Base-by-base conservation (phyloP, 2,888 invertebrate genomes). In the Labia minor region DNA sequence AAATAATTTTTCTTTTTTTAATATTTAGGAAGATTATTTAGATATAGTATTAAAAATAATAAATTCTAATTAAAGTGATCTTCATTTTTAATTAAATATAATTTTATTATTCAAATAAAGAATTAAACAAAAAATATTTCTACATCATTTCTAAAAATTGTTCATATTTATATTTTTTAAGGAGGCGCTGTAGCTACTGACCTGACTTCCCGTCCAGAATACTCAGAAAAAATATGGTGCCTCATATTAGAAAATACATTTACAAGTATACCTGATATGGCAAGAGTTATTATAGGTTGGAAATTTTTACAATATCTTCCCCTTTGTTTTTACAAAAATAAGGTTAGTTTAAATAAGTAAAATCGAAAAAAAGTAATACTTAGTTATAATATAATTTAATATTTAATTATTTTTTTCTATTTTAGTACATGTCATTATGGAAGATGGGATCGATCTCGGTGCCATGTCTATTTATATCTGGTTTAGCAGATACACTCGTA, bases 121-220 rank as follows among this genome's bases (percentile, higher is more conserved):
- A n/a, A n/a, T n/a, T n/a, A n/a, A n/a, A n/a, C n/a, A n/a, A n/a
- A n/a, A n/a, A n/a, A n/a, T n/a, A n/a, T n/a, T n/a, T n/a, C n/a
- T n/a, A n/a, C n/a, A n/a, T n/a, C n/a, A n/a, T n/a, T n/a, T n/a
- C n/a, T n/a, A n/a, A n/a, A n/a, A n/a, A n/a, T n/a, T n/a, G n/a
- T n/a, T n/a, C n/a, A 66, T 33, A 63, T 68, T 21, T 62, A 63
- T 62, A 70, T 68, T 68, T 70, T 73, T 75, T 66, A 75, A 83
- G 95, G 96, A 72, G 96, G 95, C 49, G 95, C 95, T 16, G 89
- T 97, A 66, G 95, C 93, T 1, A 89, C 95, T 71, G 91, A 95
- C 78, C 81, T 94, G 68, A 90, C 90, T 1, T 85, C 88, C 19
- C 85, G 87, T 73, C 81, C 86, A 18, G 86, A 89, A 71, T 91